Percentiles rank a stretch among this genome's conserved stretches.
These are phyloP conservation scores for Cephalopholis sonnerati DNA, from an alignment of 2,113 vertebrate genomes.

Conservation along the genomic window DNA sequence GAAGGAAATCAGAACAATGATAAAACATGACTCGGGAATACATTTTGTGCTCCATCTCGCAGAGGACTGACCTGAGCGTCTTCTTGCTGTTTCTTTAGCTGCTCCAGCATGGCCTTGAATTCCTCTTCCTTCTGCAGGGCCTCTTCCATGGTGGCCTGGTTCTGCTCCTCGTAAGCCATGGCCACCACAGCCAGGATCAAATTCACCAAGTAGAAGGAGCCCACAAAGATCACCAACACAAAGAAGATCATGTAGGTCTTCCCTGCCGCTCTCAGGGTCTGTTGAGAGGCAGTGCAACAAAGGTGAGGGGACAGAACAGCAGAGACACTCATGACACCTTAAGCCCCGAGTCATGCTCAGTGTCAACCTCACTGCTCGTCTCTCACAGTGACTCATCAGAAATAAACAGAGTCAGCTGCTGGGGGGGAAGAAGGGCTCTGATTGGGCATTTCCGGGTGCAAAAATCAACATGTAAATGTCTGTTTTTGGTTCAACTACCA, in stretches of 20 bases:
- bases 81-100: slow-evolving; percentile 96
- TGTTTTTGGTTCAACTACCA: not conserved
- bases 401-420: slow-evolving; percentile 34
- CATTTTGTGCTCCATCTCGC: not conserved
- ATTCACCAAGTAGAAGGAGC: slow-evolving; percentile 98
- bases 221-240: slow-evolving; percentile 99
- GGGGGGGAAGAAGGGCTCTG: not conserved
- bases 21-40: not conserved
- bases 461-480: not conserved
- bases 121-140: slow-evolving; percentile 96
- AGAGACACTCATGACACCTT: slow-evolving; percentile 20
- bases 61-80: slow-evolving; percentile 91
- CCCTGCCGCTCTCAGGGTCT: slow-evolving; percentile 96
- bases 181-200: slow-evolving; percentile 98
- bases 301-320: slow-evolving; percentile 4
- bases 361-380: slow-evolving; percentile 7
- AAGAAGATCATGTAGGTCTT: slow-evolving; percentile 99
- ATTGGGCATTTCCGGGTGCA: slow-evolving; percentile 21
- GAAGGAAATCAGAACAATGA: slow-evolving; percentile 4
- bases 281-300: slow-evolving; percentile 14
- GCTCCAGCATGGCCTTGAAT: slow-evolving; percentile 98
- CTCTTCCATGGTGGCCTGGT: slow-evolving; percentile 97
- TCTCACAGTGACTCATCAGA: slow-evolving; percentile 50
- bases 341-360: not conserved
- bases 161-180: slow-evolving; percentile 99